phyloP scores from a whole-genome alignment of 1,140 invertebrate genomes.

The Psilanteris sp. region DNA sequence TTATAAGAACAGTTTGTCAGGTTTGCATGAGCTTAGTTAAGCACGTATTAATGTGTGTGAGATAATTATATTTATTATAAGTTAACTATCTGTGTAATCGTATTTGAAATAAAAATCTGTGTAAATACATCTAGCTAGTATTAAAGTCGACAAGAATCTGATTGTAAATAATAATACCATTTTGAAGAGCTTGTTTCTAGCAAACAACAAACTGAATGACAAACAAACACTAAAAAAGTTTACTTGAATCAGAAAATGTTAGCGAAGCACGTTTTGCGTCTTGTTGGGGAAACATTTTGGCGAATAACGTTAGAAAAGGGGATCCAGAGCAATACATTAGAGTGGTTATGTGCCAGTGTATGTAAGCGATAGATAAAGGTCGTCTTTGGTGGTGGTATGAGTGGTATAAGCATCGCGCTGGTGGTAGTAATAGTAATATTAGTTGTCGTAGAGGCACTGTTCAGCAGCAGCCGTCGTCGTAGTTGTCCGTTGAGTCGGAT shows the following conservation, averaged over 20 bases:
- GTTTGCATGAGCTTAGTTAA: too few species aligned
- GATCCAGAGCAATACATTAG: conserved; percentile 25
- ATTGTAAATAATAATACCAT: too few species aligned
- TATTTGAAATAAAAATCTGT: too few species aligned
- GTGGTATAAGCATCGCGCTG: conserved; percentile 2
- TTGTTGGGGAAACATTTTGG: conserved; percentile 12
- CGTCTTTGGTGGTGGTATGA: neutral
- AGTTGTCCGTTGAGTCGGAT: conserved; percentile 65
- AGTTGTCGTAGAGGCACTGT: conserved; percentile 38
- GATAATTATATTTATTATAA: too few species aligned
- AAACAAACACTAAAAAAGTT: too few species aligned
- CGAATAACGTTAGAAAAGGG: conserved; percentile 6
- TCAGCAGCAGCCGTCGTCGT: conserved; percentile 30
- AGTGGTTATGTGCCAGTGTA: conserved; percentile 18
- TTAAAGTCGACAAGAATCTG: too few species aligned
- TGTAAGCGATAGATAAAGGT: conserved; percentile 34
- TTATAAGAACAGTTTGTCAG: too few species aligned
- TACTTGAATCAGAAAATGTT: conserved; percentile 9
- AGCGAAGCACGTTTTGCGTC: neutral
- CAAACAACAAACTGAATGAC: too few species aligned
- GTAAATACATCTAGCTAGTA: too few species aligned
- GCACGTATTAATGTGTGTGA: too few species aligned
- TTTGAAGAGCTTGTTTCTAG: too few species aligned
- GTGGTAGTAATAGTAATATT: conserved; percentile 55
- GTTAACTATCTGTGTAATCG: too few species aligned